Conservation (phyloP, 2,888 invertebrate genomes). For the Tiliacea aurago region DNA sequence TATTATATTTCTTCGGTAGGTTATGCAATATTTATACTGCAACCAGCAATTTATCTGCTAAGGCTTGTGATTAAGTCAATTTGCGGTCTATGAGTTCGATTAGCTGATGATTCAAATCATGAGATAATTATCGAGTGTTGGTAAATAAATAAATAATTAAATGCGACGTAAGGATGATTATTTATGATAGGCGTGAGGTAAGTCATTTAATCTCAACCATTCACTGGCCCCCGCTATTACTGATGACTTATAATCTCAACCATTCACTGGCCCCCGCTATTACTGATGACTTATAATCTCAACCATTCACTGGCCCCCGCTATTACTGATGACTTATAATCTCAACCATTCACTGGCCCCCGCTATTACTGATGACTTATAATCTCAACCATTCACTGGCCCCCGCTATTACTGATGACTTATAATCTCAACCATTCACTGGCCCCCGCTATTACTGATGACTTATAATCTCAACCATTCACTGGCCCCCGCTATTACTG, state of each 20-base stretch:
- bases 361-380: conserved; percentile 34
- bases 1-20: not conserved
- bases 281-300: conserved; percentile 33
- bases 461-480: conserved; percentile 6
- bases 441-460: conserved; percentile 7
- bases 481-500: conserved; percentile 9
- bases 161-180: conserved; percentile 4
- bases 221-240: conserved; percentile 4
- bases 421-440: conserved; percentile 3
- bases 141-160: conserved; percentile 31
- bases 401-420: too few relatives aligned
- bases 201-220: conserved; percentile 11
- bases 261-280: too few relatives aligned
- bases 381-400: conserved; percentile 4
- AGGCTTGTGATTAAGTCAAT: not conserved
- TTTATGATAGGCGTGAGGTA: conserved; percentile 2
- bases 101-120: conserved; percentile 22
- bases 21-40: not conserved
- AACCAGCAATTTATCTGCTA: not conserved
- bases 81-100: not conserved
- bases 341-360: too few relatives aligned
- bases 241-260: conserved; percentile 38
- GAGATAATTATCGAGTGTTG: conserved; percentile 12
- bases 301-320: too few relatives aligned
- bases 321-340: conserved; percentile 33